Evolutionary conservation across 2,888 invertebrate species (phyloP), one percentile per base, ranked within the genome.

Genomic region (Stenotaenia linearis): DNA sequence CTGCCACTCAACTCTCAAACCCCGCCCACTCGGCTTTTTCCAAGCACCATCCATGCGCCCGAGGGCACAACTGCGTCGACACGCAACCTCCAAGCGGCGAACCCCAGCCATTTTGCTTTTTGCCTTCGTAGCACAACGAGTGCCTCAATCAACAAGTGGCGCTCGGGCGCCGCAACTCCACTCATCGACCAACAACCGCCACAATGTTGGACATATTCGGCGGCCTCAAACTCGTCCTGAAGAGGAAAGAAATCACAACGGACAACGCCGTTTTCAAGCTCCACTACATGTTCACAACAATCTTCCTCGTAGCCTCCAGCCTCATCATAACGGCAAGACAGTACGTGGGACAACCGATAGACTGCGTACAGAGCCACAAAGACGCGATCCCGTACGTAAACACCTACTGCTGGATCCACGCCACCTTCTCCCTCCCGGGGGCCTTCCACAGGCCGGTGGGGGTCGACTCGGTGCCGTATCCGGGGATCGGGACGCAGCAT

Each of bases 401-500:
- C 87, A 95, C 95, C 0, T 96, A 92, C 86, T 96, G 96, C 86
- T 96, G 96, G 96, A 95, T 96, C 85, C 94, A 94, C 56, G 94
- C 94, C 74, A 96, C 96, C 25, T 96, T 94, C 86, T 93, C 95
- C 0, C 95, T 96, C 94, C 95, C 95, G 75, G 81, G 81, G 80
- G 94, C 94, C 12, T 95, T 94, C 86, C 89, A 89, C 82, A 90
- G 95, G 89, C 92, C 94, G 78, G n/a, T n/a, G n/a, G n/a, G n/a
- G n/a, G n/a, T n/a, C n/a, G n/a, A n/a, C n/a, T n/a, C n/a, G n/a
- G n/a, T n/a, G n/a, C 92, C 93, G 45, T 92, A 93, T 87, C 93
- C 93, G 23, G 94, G 93, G 83, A 90, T 90, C 82, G 93, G 93
- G 86, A 93, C 94, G 85, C 1, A 1, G 1, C 1, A 21, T n/a